These are phyloP conservation scores for Chaitophorus viminalis DNA, from an alignment of 2,888 invertebrate genomes.

Conservation along the genomic window DNA sequence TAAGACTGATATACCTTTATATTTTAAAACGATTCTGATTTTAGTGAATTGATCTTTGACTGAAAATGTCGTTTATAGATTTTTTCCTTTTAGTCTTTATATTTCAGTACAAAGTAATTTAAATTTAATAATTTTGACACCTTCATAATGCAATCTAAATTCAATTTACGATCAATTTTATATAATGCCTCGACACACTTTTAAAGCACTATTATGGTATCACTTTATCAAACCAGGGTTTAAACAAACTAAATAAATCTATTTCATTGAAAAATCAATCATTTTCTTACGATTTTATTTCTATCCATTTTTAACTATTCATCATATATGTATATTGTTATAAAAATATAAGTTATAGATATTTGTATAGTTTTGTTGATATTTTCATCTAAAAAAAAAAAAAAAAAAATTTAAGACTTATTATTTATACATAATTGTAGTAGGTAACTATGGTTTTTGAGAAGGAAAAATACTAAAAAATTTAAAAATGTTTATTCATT, in stretches of 20 bases:
- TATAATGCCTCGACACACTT: background rate
- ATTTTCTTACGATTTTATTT: background rate
- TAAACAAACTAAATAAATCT: background rate
- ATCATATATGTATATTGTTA: too few species aligned
- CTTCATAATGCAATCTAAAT: background rate
- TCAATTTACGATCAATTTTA: slow-evolving; percentile 14
- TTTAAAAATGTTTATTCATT: too few species aligned
- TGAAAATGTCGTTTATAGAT: background rate
- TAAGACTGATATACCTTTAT: background rate
- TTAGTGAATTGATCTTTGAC: background rate
- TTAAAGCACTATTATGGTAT: background rate
- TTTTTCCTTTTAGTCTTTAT: background rate
- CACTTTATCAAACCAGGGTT: background rate
- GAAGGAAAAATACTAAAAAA: too few species aligned
- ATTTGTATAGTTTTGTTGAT: background rate
- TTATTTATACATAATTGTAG: too few species aligned
- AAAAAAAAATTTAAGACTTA: background rate
- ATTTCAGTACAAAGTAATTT: background rate
- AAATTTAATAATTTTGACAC: background rate
- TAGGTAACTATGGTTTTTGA: too few species aligned
- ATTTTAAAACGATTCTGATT: background rate
- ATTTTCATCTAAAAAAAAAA: background rate
- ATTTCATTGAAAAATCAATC: background rate
- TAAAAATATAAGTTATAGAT: background rate
- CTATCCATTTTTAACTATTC: background rate